Base-by-base conservation (phyloP, 2,797 vertebrate genomes). In the Acrossocheilus fasciatus region DNA sequence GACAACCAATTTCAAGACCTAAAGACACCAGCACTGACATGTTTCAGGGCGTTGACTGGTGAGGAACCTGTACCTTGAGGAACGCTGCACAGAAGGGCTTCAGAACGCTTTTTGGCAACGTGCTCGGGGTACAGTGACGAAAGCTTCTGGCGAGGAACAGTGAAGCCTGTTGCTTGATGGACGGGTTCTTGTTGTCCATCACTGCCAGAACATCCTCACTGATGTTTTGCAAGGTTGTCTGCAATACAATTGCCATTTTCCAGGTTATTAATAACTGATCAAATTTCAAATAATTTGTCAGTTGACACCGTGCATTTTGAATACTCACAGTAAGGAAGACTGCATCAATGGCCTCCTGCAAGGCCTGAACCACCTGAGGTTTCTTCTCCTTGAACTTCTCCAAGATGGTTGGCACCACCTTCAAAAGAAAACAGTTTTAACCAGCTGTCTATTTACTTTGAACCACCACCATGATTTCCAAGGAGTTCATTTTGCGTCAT, bases 311-410 rank as follows among this genome's bases (percentile, higher is more conserved):
- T 17, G 8, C 30, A 5, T 52, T 82, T 36, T 39, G 4, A n/a
- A 36, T 11, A 95, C 97, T 97, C 92, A 99, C 98, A 14, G 98
- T 98, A 75, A 98, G 96, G 92, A 99, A 99, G 89, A 98, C 96
- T 47, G 98, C 98, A 91, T 99, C 98, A 15, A 99, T 97, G 4
- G 98, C 97, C 89, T 99, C 98, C 89, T 99, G 98, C 88, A 99
- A 94, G 4, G 98, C 96, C 93, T 98, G 98, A 1, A 99, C 98
- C 43, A 99, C 98, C 89, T 98, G 97, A 90, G 96, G 97, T 82
- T 99, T 99, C 94, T 99, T 99, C 92, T 99, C 98, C 91, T 99
- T 99, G 87, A 99, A 99, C 93, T 99, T 99, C 91, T 99, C 98
- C 87, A 99, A 92, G 91, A 99, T 96, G 20, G 98, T 98, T 93